Evolutionary conservation across 2,888 invertebrate genomes (phyloP).

Genomic region (Drosophila quinaria): DNA sequence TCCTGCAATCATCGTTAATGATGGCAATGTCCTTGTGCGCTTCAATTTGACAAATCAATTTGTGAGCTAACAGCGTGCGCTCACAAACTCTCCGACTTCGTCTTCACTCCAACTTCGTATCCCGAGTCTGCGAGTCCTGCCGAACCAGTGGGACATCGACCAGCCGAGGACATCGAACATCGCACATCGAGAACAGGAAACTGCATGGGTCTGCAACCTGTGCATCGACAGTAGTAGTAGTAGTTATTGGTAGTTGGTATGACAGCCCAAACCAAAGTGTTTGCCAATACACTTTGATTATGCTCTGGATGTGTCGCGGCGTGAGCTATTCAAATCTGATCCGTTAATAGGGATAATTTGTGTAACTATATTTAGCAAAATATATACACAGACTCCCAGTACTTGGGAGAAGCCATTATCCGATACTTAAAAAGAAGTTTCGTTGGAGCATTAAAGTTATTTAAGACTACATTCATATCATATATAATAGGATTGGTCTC

Average conservation of each 20-base stretch:
- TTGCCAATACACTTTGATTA: conserved; percentile 74
- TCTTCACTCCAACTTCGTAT: conserved; percentile 7
- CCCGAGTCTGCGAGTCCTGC: conserved; percentile 18
- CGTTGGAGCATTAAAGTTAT: too few relatives aligned
- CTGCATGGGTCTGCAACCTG: conserved; percentile 26
- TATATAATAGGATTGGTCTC: too few relatives aligned
- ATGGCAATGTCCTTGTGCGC: conserved; percentile 78
- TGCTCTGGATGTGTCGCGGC: conserved; percentile 51
- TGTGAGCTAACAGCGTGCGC: conserved; percentile 73
- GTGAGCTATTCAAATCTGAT: conserved; percentile 19
- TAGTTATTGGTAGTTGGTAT: conserved; percentile 56
- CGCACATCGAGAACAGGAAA: conserved; percentile 22
- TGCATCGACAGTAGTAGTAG: conserved; percentile 57
- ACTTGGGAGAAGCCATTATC: neutral
- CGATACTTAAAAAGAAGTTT: neutral
- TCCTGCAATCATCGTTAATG: conserved; percentile 81
- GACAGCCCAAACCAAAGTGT: conserved; percentile 78
- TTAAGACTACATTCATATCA: too few relatives aligned
- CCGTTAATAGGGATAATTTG: neutral
- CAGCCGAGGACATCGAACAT: conserved; percentile 8
- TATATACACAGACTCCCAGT: neutral
- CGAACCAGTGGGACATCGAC: conserved; percentile 62
- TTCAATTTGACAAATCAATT: conserved; percentile 78
- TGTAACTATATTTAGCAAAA: neutral
- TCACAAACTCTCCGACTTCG: conserved; percentile 38